Conservation (phyloP, 2,797 vertebrate species). For the Thaleichthys pacificus region DNA sequence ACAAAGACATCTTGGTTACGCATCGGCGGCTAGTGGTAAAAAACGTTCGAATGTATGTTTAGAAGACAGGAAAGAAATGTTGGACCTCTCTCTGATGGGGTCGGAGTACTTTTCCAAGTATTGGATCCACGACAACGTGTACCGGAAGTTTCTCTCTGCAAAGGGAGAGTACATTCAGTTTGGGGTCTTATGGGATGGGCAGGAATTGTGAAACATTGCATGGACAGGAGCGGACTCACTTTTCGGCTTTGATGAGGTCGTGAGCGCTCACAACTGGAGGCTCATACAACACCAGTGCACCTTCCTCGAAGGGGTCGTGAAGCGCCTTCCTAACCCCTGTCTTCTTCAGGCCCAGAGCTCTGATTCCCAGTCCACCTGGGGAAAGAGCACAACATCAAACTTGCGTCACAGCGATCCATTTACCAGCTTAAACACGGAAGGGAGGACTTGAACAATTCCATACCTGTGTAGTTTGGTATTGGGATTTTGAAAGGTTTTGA, state of each 20-base stretch:
- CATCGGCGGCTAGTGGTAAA: too few species aligned
- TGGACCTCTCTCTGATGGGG: slow-evolving; percentile 97
- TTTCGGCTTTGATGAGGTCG: slow-evolving; percentile 92
- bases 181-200: too few species aligned
- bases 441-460: slow-evolving; percentile 54
- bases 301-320: slow-evolving; percentile 93
- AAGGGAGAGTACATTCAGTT: not conserved
- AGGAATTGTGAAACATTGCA: too few species aligned
- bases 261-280: slow-evolving; percentile 84
- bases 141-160: slow-evolving; percentile 89
- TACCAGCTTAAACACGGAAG: not conserved
- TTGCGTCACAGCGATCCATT: not conserved
- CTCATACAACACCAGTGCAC: slow-evolving; percentile 89
- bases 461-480: slow-evolving; percentile 94
- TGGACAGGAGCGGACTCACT: slow-evolving; percentile 74
- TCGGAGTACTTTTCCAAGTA: slow-evolving; percentile 87
- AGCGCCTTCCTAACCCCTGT: slow-evolving; percentile 86
- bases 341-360: slow-evolving; percentile 87
- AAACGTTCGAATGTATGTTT: not conserved
- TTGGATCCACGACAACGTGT: slow-evolving; percentile 96
- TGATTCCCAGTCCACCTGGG: slow-evolving; percentile 84
- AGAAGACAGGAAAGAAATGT: not conserved
- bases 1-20: not conserved
- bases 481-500: slow-evolving; percentile 96
- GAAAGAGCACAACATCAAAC: not conserved